Percentiles rank a stretch among this genome's conserved stretches.
These are phyloP conservation scores for Amyelois transitella DNA, from an alignment of 1,140 invertebrate genomes.

Conservation along the genomic window DNA sequence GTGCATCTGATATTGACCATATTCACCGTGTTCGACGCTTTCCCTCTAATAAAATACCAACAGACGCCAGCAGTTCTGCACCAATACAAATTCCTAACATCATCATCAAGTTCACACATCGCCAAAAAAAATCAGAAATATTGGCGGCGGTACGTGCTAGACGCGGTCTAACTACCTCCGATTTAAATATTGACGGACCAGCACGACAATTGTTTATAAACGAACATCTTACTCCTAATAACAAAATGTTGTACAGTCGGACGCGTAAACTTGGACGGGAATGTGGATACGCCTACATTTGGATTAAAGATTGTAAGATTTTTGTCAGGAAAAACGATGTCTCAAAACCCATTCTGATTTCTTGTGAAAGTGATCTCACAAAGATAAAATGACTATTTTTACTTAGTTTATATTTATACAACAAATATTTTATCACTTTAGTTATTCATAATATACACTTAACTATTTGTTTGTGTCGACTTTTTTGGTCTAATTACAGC, in stretches of 20 bases:
- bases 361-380: slow-evolving; percentile 6
- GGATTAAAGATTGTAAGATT: slow-evolving; percentile 5
- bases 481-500: no score
- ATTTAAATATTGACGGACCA: slow-evolving; percentile 7
- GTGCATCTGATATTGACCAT: no score
- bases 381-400: no score
- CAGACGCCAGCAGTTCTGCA: neutral
- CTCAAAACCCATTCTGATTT: slow-evolving; percentile 6
- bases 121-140: slow-evolving; percentile 8
- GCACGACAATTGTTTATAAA: slow-evolving; percentile 1
- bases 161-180: slow-evolving; percentile 10
- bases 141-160: slow-evolving; percentile 6
- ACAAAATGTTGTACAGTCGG: slow-evolving; percentile 2
- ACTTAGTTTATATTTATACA: no score
- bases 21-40: no score
- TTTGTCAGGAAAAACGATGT: slow-evolving; percentile 12
- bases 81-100: slow-evolving; percentile 4
- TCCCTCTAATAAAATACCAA: neutral
- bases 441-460: no score
- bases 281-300: no score
- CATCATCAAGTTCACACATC: slow-evolving; percentile 7
- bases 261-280: neutral
- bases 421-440: neutral
- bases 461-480: no score
- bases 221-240: no score